Conservation (phyloP, 2,888 invertebrate genomes). For the Xestia xanthographa region DNA sequence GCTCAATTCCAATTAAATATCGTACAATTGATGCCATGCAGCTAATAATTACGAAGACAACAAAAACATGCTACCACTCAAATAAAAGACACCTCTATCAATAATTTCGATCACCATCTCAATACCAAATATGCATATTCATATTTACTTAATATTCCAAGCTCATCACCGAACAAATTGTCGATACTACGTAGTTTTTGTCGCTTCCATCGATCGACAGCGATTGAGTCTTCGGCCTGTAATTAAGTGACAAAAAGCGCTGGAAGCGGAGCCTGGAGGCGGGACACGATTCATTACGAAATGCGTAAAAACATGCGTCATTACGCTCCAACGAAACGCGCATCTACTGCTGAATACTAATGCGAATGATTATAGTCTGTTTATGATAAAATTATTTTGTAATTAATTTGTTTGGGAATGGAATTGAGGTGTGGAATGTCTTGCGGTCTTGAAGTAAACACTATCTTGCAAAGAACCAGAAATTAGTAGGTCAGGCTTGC, state of each 20-base stretch:
- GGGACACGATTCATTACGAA: constrained; percentile 61
- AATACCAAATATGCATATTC: constrained; percentile 32
- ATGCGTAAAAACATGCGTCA: constrained; percentile 64
- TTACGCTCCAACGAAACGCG: constrained; percentile 59
- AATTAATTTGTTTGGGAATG: constrained; percentile 58
- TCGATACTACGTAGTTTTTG: constrained; percentile 57
- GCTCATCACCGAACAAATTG: constrained; percentile 61
- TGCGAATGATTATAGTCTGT: constrained; percentile 49
- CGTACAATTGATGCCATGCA: not conserved
- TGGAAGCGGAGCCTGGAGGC: constrained; percentile 45
- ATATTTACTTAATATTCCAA: constrained; percentile 53
- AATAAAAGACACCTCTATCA: constrained; percentile 42
- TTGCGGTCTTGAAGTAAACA: not conserved
- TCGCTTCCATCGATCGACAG: constrained; percentile 50
- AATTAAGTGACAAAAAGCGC: constrained; percentile 72
- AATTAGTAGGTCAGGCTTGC: not conserved
- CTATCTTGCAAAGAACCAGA: not conserved
- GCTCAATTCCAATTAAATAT: not conserved
- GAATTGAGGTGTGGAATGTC: constrained; percentile 44
- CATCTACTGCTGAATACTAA: constrained; percentile 59
- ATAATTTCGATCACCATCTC: constrained; percentile 38
- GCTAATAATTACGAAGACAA: not conserved
- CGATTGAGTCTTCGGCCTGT: constrained; percentile 70
- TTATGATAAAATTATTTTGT: constrained; percentile 46
- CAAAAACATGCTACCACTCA: not conserved